Evolutionary conservation across 1,140 invertebrate genomes (phyloP).

Genomic region (Diabrotica virgifera): DNA sequence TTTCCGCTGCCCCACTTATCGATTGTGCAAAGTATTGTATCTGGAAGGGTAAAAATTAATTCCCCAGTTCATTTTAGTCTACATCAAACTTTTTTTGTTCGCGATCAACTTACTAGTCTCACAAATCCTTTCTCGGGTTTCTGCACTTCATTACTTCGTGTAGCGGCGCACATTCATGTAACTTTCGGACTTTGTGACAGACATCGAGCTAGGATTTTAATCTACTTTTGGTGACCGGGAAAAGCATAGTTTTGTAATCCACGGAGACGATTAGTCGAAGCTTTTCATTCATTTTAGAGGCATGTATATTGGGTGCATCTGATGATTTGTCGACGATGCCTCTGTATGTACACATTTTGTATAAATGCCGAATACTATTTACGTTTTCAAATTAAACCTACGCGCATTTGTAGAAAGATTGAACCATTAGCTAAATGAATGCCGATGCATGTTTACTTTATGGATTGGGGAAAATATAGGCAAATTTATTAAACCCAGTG

Average conservation of each 20-base stretch:
- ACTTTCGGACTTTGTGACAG: neutral
- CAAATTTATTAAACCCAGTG: too few relatives aligned
- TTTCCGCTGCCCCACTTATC: neutral
- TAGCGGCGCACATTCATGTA: neutral
- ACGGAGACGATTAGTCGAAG: neutral
- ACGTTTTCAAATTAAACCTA: too few relatives aligned
- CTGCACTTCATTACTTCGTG: neutral
- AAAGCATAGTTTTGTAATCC: conserved; percentile 6
- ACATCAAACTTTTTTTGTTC: neutral
- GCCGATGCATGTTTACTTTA: too few relatives aligned
- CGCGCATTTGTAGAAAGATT: too few relatives aligned
- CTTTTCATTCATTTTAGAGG: neutral
- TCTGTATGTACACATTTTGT: too few relatives aligned
- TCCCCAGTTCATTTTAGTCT: neutral
- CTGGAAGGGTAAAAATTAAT: neutral
- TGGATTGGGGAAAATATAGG: too few relatives aligned
- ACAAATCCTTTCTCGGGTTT: conserved; percentile 2
- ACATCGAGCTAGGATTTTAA: conserved; percentile 3
- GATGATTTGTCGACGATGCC: too few relatives aligned
- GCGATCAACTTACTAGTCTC: neutral
- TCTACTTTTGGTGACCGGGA: conserved; percentile 10
- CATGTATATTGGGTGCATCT: neutral
- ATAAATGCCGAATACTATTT: too few relatives aligned
- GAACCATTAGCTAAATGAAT: too few relatives aligned
- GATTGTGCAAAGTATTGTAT: neutral